Percentiles rank a stretch among this genome's conserved stretches.
These are phyloP conservation scores for Drosophila koepferae DNA, from an alignment of 2,888 invertebrate genomes.

Conservation along the genomic window DNA sequence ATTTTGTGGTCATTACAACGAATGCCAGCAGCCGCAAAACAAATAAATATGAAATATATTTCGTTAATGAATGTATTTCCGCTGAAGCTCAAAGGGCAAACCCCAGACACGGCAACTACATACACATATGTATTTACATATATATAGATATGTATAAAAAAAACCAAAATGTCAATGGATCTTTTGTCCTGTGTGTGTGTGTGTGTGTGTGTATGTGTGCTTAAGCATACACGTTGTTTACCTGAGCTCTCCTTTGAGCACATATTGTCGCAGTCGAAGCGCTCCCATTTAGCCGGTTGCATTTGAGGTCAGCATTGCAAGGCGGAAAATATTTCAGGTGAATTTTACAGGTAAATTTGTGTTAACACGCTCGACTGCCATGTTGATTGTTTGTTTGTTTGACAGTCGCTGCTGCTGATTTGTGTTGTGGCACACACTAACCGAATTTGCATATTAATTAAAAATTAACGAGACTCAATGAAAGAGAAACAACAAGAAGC, in stretches of 20 bases:
- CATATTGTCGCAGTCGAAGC: not conserved
- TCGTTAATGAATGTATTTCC: constrained; percentile 57
- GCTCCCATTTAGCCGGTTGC: constrained; percentile 6
- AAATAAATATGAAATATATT: constrained; percentile 58
- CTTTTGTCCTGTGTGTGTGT: not conserved
- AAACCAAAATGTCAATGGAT: constrained; percentile 3
- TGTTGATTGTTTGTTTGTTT: constrained; percentile 11
- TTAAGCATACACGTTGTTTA: not conserved
- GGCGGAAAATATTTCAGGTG: constrained; percentile 27
- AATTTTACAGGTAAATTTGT: constrained; percentile 45
- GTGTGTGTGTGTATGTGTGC: not conserved
- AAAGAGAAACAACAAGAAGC: constrained; percentile 14
- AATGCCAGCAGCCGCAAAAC: constrained; percentile 19
- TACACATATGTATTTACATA: not conserved
- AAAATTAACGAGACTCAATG: constrained; percentile 64
- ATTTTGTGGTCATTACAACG: constrained; percentile 69
- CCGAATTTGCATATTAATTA: constrained; percentile 79
- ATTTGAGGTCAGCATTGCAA: constrained; percentile 29
- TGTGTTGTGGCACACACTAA: constrained; percentile 52
- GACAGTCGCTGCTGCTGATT: constrained; percentile 25
- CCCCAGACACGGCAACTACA: not conserved
- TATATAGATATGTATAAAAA: not conserved
- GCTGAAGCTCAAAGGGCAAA: constrained; percentile 24
- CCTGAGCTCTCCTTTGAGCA: constrained; percentile 2
- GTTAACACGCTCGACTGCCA: constrained; percentile 15